phyloP scores from a whole-genome alignment of 2,113 vertebrate genomes.

The Cinclus mexicanus region DNA sequence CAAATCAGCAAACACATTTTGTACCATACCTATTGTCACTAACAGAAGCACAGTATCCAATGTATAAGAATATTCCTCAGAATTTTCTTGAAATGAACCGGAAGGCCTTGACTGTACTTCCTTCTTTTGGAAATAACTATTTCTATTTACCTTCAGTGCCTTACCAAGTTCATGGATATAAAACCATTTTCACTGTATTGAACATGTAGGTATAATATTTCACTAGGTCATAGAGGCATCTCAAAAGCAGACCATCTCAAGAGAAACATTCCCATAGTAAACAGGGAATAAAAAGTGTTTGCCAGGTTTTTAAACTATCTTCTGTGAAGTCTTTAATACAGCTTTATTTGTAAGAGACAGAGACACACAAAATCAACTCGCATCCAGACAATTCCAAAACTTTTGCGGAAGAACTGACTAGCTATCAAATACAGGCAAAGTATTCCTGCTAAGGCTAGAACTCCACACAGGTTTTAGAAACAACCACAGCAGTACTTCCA shows the following conservation, averaged over 20 bases:
- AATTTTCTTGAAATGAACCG: slow-evolving; percentile 12
- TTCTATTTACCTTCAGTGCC: slow-evolving; percentile 3
- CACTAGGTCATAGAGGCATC: slow-evolving; percentile 70
- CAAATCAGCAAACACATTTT: background rate
- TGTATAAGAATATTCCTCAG: background rate
- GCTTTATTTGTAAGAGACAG: background rate
- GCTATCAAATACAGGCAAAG: background rate
- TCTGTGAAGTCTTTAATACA: background rate
- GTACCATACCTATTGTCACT: background rate
- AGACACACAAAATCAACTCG: background rate
- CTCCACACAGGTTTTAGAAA: background rate
- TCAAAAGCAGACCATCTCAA: slow-evolving; percentile 78
- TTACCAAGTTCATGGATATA: background rate
- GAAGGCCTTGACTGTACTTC: slow-evolving; percentile 70
- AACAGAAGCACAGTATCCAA: background rate
- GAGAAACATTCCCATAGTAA: slow-evolving; percentile 78
- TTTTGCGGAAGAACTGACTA: background rate
- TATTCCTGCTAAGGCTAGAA: background rate
- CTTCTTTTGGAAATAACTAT: slow-evolving; percentile 62
- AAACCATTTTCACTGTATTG: slow-evolving; percentile 62
- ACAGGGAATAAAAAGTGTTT: slow-evolving; percentile 60
- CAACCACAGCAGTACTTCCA: background rate
- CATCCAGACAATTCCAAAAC: background rate
- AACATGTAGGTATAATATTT: background rate
- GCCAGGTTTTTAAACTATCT: background rate